Base-by-base conservation (phyloP, 2,797 vertebrate species). In the Enteromius anoplus region DNA sequence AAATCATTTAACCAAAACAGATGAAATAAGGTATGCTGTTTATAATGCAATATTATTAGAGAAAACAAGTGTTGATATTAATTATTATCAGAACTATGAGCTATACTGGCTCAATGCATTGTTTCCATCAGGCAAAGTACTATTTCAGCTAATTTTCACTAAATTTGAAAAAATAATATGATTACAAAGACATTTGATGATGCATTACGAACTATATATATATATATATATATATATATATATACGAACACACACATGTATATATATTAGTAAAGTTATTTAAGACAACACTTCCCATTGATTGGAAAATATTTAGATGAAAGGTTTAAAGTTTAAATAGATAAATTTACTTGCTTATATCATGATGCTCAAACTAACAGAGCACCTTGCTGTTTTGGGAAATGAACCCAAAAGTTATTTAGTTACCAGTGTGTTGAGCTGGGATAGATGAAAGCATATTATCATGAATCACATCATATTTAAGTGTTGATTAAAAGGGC, bases 401-500 rank as follows among this genome's bases (percentile, higher is more conserved):
- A 15, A 55, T 37, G n/a, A 58, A 17, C 12, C 21, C 9, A 75
- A 2, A 6, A 55, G 21, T 34, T 37, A 51, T 75, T 60, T 75
- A 42, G 51, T 26, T 42, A 7, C 14, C 73, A 17, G n/a, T 34
- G 17, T 76, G 60, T 60, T 42, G 42, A 40, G 12, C n/a, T 42
- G 14, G 53, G 8, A 60, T 11, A 29, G 34, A 76, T 60, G 19
- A 69, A 32, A 62, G 34, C 5, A 60, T 58, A 62, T 65, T 40
- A 62, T 26, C 47, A 68, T 9, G 37, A 58, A 34, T 53, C 37
- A 5, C 19, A 47, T 77, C n/a, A 62, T 53, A 21, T 37, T 55
- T 53, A 53, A 68, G 26, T 75, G 60, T 64, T 53, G 5, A 49
- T 78, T 75, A 29, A 85, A 40, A 71, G 26, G 37, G 62, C 55